Evolutionary conservation across 2,797 vertebrate species (phyloP).

Genomic region (Centroberyx gerrardi): DNA sequence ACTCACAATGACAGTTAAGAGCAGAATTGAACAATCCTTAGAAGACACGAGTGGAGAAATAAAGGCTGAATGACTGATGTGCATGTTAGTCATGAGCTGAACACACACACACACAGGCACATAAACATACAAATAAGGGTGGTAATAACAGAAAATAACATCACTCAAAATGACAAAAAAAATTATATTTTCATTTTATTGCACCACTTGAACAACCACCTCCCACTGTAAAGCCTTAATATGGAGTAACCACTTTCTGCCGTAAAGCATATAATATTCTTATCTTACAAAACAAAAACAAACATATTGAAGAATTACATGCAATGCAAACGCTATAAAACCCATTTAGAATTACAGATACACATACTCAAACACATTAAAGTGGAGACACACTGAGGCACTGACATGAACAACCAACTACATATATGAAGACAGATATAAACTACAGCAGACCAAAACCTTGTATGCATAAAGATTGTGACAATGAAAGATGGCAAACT

Average conservation of each 20-base stretch:
- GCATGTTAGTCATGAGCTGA: background rate
- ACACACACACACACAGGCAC: slow-evolving; percentile 5
- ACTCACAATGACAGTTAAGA: background rate
- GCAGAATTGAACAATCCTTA: background rate
- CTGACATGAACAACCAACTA: slow-evolving; percentile 16
- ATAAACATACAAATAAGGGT: background rate
- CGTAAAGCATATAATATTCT: slow-evolving; percentile 13
- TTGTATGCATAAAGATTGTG: background rate
- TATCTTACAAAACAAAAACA: background rate
- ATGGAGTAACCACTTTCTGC: slow-evolving; percentile 23
- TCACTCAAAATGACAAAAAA: background rate
- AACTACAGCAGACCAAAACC: background rate
- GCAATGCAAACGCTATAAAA: slow-evolving; percentile 23
- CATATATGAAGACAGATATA: too few species aligned
- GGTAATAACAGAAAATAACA: background rate
- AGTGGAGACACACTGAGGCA: slow-evolving; percentile 44
- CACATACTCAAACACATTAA: background rate
- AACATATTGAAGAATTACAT: slow-evolving; percentile 20
- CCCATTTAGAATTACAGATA: too few species aligned
- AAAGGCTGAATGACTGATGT: background rate
- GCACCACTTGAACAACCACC: slow-evolving; percentile 39
- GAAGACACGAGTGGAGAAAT: too few species aligned
- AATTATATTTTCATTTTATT: slow-evolving; percentile 54
- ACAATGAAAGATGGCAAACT: background rate
- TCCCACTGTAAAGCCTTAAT: slow-evolving; percentile 21